Conservation (phyloP, 2,797 vertebrate species). For the Mus caroli region DNA sequence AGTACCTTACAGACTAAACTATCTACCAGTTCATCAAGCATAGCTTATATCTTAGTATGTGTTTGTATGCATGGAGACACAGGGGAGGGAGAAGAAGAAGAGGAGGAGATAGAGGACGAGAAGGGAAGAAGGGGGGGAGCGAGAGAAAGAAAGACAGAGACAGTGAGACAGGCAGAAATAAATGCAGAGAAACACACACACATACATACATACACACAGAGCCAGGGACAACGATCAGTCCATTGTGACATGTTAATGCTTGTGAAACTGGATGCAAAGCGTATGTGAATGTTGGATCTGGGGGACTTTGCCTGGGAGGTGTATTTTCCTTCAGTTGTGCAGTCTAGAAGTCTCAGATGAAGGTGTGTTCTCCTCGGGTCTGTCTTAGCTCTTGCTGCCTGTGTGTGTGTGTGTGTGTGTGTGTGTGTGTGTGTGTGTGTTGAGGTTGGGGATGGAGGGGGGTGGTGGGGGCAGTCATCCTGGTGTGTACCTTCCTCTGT, state of each 20-base stretch:
- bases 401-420: neutral
- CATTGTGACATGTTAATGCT: neutral
- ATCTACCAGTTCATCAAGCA: neutral
- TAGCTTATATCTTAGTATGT: neutral
- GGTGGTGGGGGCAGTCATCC: accelerated
- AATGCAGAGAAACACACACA: neutral
- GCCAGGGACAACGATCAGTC: neutral
- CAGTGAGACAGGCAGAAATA: neutral
- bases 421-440: neutral
- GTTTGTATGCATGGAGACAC: neutral
- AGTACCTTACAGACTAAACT: neutral
- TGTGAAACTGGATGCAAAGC: neutral
- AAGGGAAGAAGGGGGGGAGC: too few species aligned
- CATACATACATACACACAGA: neutral
- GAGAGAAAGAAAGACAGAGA: neutral
- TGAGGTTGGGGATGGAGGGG: too few species aligned
- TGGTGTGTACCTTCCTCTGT: accelerated
- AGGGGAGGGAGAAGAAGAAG: too few species aligned
- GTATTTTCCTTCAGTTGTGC: neutral
- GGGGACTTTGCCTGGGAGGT: neutral
- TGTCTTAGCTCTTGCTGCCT: too few species aligned
- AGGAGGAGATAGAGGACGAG: accelerated
- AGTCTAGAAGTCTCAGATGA: neutral
- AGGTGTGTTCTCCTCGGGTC: neutral
- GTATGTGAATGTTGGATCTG: neutral